Evolutionary conservation across 2,888 invertebrate species (phyloP), one percentile per base, ranked within the genome.

Genomic region (Lochmaea capreae): DNA sequence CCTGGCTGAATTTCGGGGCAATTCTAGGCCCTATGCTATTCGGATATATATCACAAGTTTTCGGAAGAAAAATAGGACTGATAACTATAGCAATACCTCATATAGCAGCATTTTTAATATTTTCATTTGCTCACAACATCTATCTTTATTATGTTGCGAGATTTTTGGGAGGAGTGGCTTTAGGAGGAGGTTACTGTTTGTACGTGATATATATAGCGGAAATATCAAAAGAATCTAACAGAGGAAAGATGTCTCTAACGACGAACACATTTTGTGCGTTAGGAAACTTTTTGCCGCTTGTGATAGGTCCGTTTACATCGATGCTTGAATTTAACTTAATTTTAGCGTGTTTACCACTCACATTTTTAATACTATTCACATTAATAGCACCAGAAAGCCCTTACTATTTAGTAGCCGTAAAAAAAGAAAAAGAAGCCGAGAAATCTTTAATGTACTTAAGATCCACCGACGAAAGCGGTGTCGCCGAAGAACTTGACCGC

Each of bases 171-270:
- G 95, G 95, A 62, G 82, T 93, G 1, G 91, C 91, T 0, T 89
- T 92, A 0, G 93, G 94, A 0, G 91, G 93, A 82, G 88, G 92
- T 14, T 93, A 92, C 87, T 92, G 93, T 0, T 90, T 93, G 2
- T 90, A 92, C 1, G 95, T 96, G 0, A 93, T 95, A 91, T 97
- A 96, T 87, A 91, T 95, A 76, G 94, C 95, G 59, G 97, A 97
- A 87, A 93, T 95, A 54, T 91, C 95, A 1, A 86, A 93, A 88
- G 92, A 93, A 74, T 92, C 93, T 22, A 90, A 92, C 11, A 89
- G 97, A 76, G 97, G 96, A 0, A 92, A 94, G 0, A 87, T 96
- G 0, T 79, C 79, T 5, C 74, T 78, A 0, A 91, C 95, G 75
- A 90, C 95, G 72, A 94, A 94, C 81, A 88, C 92, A 58, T 94